Evolutionary conservation across 2,113 vertebrate genomes (phyloP).

Genomic region (Rhinichthys klamathensis): DNA sequence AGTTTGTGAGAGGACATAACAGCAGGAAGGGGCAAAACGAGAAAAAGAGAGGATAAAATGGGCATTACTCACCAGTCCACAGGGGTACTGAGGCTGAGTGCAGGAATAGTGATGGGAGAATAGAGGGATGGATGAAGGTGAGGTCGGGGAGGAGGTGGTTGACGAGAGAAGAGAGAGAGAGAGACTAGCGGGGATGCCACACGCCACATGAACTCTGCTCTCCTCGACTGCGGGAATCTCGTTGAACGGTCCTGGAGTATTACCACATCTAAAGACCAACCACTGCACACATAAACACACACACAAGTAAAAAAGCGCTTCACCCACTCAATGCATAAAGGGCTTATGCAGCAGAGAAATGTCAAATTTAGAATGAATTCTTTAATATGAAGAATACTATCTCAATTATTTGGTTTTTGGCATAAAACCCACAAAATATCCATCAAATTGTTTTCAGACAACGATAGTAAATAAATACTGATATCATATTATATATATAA

Average conservation of each 20-base stretch:
- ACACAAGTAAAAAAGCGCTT: conserved; percentile 5
- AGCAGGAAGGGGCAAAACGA: conserved; percentile 24
- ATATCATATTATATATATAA: too few relatives aligned
- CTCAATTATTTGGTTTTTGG: background rate
- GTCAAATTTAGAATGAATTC: background rate
- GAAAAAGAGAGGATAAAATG: background rate
- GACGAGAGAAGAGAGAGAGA: conserved; percentile 19
- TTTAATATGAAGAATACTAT: background rate
- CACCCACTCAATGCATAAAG: conserved; percentile 9
- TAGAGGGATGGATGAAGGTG: conserved; percentile 12
- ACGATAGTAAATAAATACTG: background rate
- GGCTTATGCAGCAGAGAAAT: background rate
- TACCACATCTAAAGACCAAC: conserved; percentile 69
- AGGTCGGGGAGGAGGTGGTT: background rate
- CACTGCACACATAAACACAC: conserved; percentile 60
- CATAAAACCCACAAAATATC: background rate
- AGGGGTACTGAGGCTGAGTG: conserved; percentile 44
- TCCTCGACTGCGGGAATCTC: conserved; percentile 64
- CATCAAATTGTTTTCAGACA: background rate
- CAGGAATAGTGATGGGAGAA: conserved; percentile 18
- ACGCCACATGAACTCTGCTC: conserved; percentile 67
- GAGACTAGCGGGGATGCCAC: conserved; percentile 68
- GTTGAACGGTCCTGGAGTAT: conserved; percentile 66
- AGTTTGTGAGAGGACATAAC: conserved; percentile 52
- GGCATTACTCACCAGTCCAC: conserved; percentile 47